phyloP scores from a whole-genome alignment of 2,797 vertebrate genomes.

The Echeneis naucrates region DNA sequence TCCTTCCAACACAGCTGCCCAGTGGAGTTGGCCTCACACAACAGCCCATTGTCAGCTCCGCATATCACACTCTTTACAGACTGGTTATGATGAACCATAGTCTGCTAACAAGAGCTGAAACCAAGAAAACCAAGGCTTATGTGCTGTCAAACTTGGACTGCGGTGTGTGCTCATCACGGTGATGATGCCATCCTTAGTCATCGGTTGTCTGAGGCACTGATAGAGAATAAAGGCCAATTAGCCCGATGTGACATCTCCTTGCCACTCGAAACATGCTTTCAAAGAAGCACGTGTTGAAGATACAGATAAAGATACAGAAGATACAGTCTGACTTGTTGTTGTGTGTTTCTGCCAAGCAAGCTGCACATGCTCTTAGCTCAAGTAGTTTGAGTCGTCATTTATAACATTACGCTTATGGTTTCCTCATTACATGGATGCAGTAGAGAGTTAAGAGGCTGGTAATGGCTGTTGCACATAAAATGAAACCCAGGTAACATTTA shows the following conservation, averaged over 20 bases:
- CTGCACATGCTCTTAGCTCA: conserved; percentile 18
- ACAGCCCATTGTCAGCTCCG: conserved; percentile 71
- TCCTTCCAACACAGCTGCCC: conserved; percentile 78
- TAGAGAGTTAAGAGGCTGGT: conserved; percentile 37
- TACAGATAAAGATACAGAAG: conserved; percentile 4
- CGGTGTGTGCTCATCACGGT: conserved; percentile 12
- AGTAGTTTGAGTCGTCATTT: conserved; percentile 39
- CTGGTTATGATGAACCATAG: conserved; percentile 40
- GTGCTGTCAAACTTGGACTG: conserved; percentile 26
- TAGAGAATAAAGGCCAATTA: background rate
- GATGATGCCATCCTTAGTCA: conserved; percentile 21
- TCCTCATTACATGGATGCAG: conserved; percentile 55
- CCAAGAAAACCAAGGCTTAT: conserved; percentile 28
- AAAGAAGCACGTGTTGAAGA: conserved; percentile 27
- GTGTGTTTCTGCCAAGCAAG: conserved; percentile 2
- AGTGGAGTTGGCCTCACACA: conserved; percentile 62
- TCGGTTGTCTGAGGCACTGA: conserved; percentile 4
- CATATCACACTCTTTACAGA: conserved; percentile 24
- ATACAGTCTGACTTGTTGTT: conserved; percentile 8
- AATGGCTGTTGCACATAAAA: conserved; percentile 53
- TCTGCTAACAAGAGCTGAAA: conserved; percentile 32
- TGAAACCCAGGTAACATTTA: conserved; percentile 48
- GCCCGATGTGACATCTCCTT: conserved; percentile 19
- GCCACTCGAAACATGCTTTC: conserved; percentile 6
- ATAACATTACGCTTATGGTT: conserved; percentile 46